Evolutionary conservation across 2,888 invertebrate species (phyloP).

Genomic region (Oscheius onirici): DNA sequence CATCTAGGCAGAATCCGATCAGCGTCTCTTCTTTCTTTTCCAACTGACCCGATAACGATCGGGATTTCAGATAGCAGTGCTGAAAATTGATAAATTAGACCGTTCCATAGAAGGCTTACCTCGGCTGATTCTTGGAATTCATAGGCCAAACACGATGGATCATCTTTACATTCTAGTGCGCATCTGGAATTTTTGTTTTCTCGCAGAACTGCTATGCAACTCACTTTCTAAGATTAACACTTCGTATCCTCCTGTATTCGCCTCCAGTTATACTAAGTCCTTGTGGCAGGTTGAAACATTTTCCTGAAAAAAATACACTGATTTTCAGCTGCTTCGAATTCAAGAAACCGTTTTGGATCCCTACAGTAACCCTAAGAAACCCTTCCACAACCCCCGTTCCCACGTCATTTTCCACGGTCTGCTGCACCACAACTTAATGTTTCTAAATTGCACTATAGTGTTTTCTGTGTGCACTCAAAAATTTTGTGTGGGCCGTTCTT

Average conservation of each 20-base stretch:
- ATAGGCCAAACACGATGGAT: conserved; percentile 42
- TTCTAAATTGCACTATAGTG: too few relatives aligned
- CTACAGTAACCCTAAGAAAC: not conserved
- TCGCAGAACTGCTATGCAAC: not conserved
- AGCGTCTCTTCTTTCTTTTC: conserved; percentile 36
- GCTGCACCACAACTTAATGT: too few relatives aligned
- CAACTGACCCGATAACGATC: conserved; percentile 36
- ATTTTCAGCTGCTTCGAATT: too few relatives aligned
- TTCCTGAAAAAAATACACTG: conserved; percentile 25
- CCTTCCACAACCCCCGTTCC: not conserved
- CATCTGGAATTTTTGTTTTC: conserved; percentile 31
- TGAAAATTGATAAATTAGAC: conserved; percentile 5
- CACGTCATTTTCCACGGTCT: too few relatives aligned
- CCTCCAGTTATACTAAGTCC: conserved; percentile 39
- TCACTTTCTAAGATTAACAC: conserved; percentile 25
- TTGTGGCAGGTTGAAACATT: conserved; percentile 40
- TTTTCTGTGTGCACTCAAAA: too few relatives aligned
- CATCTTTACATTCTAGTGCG: conserved; percentile 42
- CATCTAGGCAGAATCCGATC: conserved; percentile 46
- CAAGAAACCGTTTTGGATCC: too few relatives aligned
- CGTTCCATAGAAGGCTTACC: not conserved
- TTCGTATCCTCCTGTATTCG: conserved; percentile 37
- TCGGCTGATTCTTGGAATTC: conserved; percentile 33
- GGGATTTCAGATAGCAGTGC: conserved; percentile 41
- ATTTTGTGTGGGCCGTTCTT: too few relatives aligned